Evolutionary conservation across 2,113 vertebrate species (phyloP), one percentile per base, ranked within the genome.

Genomic region (Chrysochloris asiatica): DNA sequence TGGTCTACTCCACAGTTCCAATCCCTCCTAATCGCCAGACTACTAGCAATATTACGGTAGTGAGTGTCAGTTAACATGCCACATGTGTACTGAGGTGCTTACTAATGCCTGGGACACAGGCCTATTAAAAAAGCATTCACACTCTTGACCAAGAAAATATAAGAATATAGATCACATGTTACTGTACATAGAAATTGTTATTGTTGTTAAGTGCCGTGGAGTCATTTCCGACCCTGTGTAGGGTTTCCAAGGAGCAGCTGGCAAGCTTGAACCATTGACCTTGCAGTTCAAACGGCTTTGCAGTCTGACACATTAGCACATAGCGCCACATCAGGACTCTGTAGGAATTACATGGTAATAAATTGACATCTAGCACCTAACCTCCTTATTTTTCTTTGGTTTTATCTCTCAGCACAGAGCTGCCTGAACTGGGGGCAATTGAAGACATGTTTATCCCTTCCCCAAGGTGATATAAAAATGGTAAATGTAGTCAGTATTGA

Each of bases 381-480:
- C 19, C 41, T 72, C 17, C 63, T 79, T 61, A 17, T 12, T 59
- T 56, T 43, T 61, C 50, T 14, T 0, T 43, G 43, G 22, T 0
- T 0, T 30, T 1, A 14, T 5, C 71, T 56, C 50, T 47, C 1
- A 2, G 73, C 8, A 2, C 6, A 38, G 3, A 41, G 71, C 48
- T 81, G 24, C 63, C 22, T 33, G 38, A 43, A 65, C 16, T 9
- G 28, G 10, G 26, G 38, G 52, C 50, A 48, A 16, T 41, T 45
- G 8, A 41, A 89, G 36, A 21, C 88, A 67, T 95, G 85, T 80
- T 89, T 73, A 43, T 80, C 54, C 13, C 17, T 61, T 67, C 48
- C 43, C 28, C 28, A 76, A 86, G 89, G 38, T 48, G 47, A 52
- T 86, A 21, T 63, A 89, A 95, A 96, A 95, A 89, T 95, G 96